Base-by-base conservation (phyloP, 2,888 invertebrate genomes). In the Andrena fulva region DNA sequence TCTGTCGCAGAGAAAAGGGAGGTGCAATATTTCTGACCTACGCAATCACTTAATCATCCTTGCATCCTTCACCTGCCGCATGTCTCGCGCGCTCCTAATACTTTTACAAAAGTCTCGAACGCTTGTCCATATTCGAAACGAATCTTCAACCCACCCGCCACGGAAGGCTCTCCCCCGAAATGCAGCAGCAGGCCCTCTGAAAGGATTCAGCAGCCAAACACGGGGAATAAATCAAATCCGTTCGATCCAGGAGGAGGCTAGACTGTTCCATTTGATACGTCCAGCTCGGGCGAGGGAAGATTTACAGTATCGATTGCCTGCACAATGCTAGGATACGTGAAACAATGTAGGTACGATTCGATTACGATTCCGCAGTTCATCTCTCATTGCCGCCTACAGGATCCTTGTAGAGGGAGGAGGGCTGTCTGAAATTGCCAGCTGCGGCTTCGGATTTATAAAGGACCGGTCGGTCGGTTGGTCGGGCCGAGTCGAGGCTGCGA, bases 351-450 rank as follows among this genome's bases (percentile, higher is more conserved):
- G 76, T 70, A 80, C 82, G 82, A 85, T 87, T 87, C 87, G 85
- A 83, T 85, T 82, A 82, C 85, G 85, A 87, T 78, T 85, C 85
- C 77, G 74, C 83, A 77, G 83, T 85, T 83, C 87, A 72, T 87
- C 85, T 81, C 72, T 85, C 87, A 83, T 84, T 81, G 80, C 78
- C 83, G 80, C 79, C 87, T 82, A 84, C 87, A 62, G 69, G 72
- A 71, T 72, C 72, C 75, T 67, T 63, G 73, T 77, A 66, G 62
- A 42, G 56, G 62, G 16, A 48, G 20, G 59, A 48, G 74, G 74
- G 31, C 60, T 33, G 74, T 12, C 78, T 75, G 80, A 86, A 86
- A 85, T 85, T 78, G 81, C 74, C 82, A 72, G 80, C 84, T 79
- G 76, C 73, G 73, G 63, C 70, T 68, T 62, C 77, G 75, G 82